Evolutionary conservation across 2,113 vertebrate species (phyloP), one percentile per base, ranked within the genome.

Genomic region (Takifugu flavidus): DNA sequence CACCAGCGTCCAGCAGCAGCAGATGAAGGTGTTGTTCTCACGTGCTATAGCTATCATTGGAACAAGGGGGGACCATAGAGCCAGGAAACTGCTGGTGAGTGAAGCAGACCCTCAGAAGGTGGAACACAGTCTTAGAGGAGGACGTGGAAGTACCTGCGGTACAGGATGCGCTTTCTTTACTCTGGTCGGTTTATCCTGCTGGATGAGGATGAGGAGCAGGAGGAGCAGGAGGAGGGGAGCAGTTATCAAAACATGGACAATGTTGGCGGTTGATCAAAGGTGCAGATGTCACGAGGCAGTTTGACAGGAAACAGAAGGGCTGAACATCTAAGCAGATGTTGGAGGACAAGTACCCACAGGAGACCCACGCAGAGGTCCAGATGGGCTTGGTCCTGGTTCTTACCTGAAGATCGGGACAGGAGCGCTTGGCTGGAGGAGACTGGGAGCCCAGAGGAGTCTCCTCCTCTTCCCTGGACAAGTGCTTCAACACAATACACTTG

Each of bases 111-210:
- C 59, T 61, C 6, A 50, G 74, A 39, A 39, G 7, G 8, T 4
- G 11, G 11, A 39, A 10, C 74, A 25, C 6, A 61, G 43, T 26
- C 25, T 53, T 65, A 53, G 62, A 64, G 20, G 65, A 57, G 66
- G 70, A 45, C 1, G 56, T 74, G 76, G 82, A 91, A 94, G 93
- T 98, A 99, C 96, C 96, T 99, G 92, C 58, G 92, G 91, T 57
- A 83, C 73, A 56, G 79, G 88, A 47, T 59, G 91, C 28, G 86
- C 72, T 92, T 87, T 92, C 92, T 92, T 94, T 93, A 93, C 89
- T 91, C 90, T 93, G 76, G 91, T 91, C 89, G 88, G 92, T 91
- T 94, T 95, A 82, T 91, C 93, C 94, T 98, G 95, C 93, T 91
- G 93, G 79, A 80, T 39, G 54, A 44, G 14, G 54, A 45, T 25